Conservation (phyloP, 1,140 invertebrate species). For the Orussus abietinus region DNA sequence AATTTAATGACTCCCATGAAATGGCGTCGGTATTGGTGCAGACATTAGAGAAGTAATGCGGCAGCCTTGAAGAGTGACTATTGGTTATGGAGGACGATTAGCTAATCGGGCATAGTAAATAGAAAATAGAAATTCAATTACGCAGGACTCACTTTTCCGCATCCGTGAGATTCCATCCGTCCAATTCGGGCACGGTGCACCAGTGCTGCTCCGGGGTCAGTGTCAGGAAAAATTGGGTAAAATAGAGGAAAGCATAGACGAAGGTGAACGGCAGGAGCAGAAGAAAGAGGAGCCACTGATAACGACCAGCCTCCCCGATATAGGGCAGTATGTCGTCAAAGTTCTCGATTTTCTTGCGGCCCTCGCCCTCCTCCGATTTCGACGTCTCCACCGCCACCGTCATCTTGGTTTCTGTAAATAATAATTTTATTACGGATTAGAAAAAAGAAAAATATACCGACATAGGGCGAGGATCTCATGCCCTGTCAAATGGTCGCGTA, state of each 20-base stretch:
- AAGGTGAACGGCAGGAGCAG: slow-evolving; percentile 81
- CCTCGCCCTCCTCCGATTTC: slow-evolving; percentile 41
- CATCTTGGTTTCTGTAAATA: slow-evolving; percentile 33
- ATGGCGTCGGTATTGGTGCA: too few species aligned
- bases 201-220: slow-evolving; percentile 74
- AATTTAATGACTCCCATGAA: too few species aligned
- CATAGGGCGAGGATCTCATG: background rate
- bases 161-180: slow-evolving; percentile 41
- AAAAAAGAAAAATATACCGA: slow-evolving; percentile 1
- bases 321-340: slow-evolving; percentile 82
- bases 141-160: slow-evolving; percentile 43
- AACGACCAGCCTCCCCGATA: slow-evolving; percentile 83
- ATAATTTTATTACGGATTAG: slow-evolving; percentile 7
- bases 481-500: too few species aligned
- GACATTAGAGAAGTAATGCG: too few species aligned
- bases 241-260: slow-evolving; percentile 82
- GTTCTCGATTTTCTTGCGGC: slow-evolving; percentile 55
- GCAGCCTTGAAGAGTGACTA: too few species aligned
- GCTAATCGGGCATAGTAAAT: too few species aligned
- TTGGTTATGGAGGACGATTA: too few species aligned
- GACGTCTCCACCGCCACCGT: slow-evolving; percentile 37
- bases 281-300: slow-evolving; percentile 83
- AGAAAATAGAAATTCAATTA: too few species aligned
- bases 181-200: slow-evolving; percentile 69
- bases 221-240: slow-evolving; percentile 82